phyloP scores from a whole-genome alignment of 2,797 vertebrate species.

The Hoplostethus mediterraneus region DNA sequence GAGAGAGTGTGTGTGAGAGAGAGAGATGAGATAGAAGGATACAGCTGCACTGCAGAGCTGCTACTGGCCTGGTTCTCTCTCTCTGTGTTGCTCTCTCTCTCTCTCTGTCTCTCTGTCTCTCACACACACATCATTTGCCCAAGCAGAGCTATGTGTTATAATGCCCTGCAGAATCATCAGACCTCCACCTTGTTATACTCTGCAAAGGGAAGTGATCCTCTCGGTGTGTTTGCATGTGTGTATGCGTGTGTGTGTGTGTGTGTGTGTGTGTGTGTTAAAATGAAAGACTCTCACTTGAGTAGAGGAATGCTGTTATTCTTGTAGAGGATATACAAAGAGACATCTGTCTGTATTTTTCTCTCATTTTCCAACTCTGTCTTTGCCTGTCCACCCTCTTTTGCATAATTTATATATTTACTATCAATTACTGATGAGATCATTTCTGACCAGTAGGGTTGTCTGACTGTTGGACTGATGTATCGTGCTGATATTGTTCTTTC shows the following conservation, averaged over 20 bases:
- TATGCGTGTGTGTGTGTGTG: slow-evolving; percentile 1
- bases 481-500: background rate
- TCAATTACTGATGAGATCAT: slow-evolving; percentile 8
- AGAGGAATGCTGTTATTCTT: background rate
- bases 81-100: background rate
- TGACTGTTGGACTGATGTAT: background rate
- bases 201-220: background rate
- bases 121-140: background rate
- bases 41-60: slow-evolving; percentile 18
- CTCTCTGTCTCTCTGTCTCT: background rate
- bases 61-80: slow-evolving; percentile 22
- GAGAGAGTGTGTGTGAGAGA: background rate
- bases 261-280: background rate
- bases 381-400: background rate
- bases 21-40: background rate
- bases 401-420: slow-evolving; percentile 6
- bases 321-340: background rate
- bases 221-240: background rate
- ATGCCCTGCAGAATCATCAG: slow-evolving; percentile 20
- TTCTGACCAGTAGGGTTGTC: background rate
- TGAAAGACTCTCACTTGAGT: background rate
- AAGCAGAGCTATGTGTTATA: background rate
- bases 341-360: background rate
- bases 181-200: slow-evolving; percentile 5
- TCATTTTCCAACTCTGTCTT: background rate